These are phyloP conservation scores for Zophobas atratus DNA, from an alignment of 1,140 invertebrate species.

Conservation along the genomic window DNA sequence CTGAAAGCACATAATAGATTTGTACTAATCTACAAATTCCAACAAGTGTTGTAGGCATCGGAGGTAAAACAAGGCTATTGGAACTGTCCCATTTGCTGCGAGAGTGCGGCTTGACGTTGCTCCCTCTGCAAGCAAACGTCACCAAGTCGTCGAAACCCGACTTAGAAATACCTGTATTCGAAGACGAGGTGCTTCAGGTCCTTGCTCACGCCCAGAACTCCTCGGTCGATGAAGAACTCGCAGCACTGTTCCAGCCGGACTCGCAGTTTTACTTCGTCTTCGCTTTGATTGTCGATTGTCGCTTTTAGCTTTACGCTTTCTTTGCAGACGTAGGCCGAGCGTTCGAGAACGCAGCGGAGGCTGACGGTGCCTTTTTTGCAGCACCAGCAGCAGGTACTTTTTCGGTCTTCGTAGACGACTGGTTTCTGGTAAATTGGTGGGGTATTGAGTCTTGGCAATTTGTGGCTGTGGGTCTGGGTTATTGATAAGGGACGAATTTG, in stretches of 20 bases:
- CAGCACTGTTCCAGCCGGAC: conserved; percentile 85
- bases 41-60: conserved; percentile 85
- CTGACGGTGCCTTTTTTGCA: conserved; percentile 82
- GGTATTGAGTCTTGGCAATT: too few species aligned
- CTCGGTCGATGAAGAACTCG: conserved; percentile 86
- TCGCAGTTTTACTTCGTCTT: conserved; percentile 80
- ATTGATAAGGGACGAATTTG: too few species aligned
- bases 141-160: too few species aligned
- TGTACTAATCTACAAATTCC: conserved; percentile 84
- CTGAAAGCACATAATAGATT: conserved; percentile 87
- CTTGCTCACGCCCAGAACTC: conserved; percentile 83
- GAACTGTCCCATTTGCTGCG: conserved; percentile 79
- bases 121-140: conserved; percentile 68
- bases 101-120: conserved; percentile 75
- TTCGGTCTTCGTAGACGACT: conserved; percentile 78
- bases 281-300: conserved; percentile 85
- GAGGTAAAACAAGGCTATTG: conserved; percentile 80
- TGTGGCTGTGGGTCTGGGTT: too few species aligned
- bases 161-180: conserved; percentile 72
- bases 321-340: conserved; percentile 86
- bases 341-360: conserved; percentile 79
- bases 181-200: conserved; percentile 81
- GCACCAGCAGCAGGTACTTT: conserved; percentile 82
- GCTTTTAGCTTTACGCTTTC: conserved; percentile 84
- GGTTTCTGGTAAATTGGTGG: conserved; percentile 75